Conservation (phyloP, 2,797 vertebrate genomes). For the Miichthys miiuy region DNA sequence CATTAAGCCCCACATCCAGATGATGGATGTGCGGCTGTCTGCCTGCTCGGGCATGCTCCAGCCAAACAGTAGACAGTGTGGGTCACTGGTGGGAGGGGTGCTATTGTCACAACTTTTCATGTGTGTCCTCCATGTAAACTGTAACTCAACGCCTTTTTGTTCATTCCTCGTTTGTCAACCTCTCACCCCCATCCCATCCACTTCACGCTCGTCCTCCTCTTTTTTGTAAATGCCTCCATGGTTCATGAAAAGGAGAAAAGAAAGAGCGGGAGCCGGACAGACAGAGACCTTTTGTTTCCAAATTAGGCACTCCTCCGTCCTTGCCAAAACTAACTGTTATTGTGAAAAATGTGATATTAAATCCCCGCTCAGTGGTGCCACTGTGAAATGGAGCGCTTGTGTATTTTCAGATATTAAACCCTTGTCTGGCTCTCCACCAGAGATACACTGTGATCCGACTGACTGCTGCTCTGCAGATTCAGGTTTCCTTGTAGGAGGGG, state of each 20-base stretch:
- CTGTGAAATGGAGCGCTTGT: slow-evolving; percentile 28
- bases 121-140: slow-evolving; percentile 65
- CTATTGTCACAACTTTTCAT: slow-evolving; percentile 58
- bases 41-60: slow-evolving; percentile 54
- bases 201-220: slow-evolving; percentile 34
- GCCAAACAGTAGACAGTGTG: slow-evolving; percentile 10
- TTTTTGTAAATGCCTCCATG: slow-evolving; percentile 45
- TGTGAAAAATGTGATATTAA: slow-evolving; percentile 46
- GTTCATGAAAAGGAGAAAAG: slow-evolving; percentile 36
- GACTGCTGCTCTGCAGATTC: slow-evolving; percentile 3
- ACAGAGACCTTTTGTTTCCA: slow-evolving; percentile 61
- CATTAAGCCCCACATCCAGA: slow-evolving; percentile 23
- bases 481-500: slow-evolving; percentile 1
- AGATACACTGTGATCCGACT: background rate
- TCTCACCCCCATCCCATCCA: background rate
- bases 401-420: slow-evolving; percentile 41
- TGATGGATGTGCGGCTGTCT: slow-evolving; percentile 20
- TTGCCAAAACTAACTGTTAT: slow-evolving; percentile 57
- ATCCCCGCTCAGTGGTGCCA: slow-evolving; percentile 26
- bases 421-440: background rate
- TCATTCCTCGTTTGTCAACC: slow-evolving; percentile 20
- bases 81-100: slow-evolving; percentile 32
- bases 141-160: slow-evolving; percentile 57
- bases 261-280: slow-evolving; percentile 13
- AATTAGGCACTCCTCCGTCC: slow-evolving; percentile 28